Percentiles rank a stretch among this genome's conserved stretches.
phyloP scores from a whole-genome alignment of 2,113 vertebrate species.

The rat (Rattus norvegicus) region GRCr8 NC_086026.1:27243501-27244000 shows the following conservation, averaged over 20 bases:
- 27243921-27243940: not conserved
- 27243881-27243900: not conserved
- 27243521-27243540: not conserved
- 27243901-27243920: not conserved
- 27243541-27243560: not conserved
- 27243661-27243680: not conserved
- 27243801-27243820: not conserved
- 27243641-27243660: not conserved
- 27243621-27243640: not conserved
- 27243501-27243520: not conserved
- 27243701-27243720: not conserved
- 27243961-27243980: not conserved
- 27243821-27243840: not conserved
- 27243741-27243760: not conserved
- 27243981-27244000: not conserved
- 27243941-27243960: not conserved
- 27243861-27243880: not conserved
- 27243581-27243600: not conserved
- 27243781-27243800: not conserved
- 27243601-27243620: not conserved
- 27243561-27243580: not conserved
- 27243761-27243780: not conserved
- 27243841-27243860: not conserved
- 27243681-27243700: not conserved
- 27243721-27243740: not conserved